Evolutionary conservation across 1,140 invertebrate species (phyloP).

Genomic region (Harlomillsia oculata): DNA sequence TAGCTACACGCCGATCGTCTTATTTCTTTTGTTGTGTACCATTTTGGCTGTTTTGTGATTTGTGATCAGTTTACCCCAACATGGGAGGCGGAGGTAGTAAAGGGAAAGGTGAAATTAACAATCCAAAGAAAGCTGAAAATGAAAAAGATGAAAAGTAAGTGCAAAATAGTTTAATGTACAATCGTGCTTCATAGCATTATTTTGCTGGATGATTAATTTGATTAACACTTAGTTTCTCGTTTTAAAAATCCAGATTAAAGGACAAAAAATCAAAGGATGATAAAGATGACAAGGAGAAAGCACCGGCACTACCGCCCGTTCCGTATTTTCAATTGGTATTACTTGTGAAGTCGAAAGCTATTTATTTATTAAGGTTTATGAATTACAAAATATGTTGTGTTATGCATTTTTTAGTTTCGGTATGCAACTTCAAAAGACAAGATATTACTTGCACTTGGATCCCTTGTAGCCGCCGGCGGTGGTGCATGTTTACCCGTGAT

Average conservation of each 20-base stretch:
- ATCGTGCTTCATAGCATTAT: neutral
- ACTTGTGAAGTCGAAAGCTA: neutral
- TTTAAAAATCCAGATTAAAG: neutral
- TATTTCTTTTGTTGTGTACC: too few relatives aligned
- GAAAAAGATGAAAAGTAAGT: neutral
- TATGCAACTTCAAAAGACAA: conserved; percentile 16
- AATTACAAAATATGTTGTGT: neutral
- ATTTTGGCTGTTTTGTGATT: too few relatives aligned
- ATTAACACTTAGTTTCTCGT: neutral
- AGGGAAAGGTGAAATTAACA: neutral
- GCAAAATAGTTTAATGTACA: neutral
- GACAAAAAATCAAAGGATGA: neutral
- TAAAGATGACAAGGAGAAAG: neutral
- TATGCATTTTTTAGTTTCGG: conserved; percentile 15
- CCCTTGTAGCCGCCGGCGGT: conserved; percentile 3
- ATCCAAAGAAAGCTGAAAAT: neutral
- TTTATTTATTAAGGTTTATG: neutral
- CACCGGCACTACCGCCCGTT: neutral
- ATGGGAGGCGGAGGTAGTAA: neutral
- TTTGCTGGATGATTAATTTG: neutral
- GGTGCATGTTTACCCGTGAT: conserved; percentile 20
- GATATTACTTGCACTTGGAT: conserved; percentile 7
- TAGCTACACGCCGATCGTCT: too few relatives aligned
- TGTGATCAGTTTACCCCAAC: neutral
- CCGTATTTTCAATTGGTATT: conserved; percentile 5